phyloP scores from a whole-genome alignment of 2,113 vertebrate genomes.

The Pristiophorus japonicus region DNA sequence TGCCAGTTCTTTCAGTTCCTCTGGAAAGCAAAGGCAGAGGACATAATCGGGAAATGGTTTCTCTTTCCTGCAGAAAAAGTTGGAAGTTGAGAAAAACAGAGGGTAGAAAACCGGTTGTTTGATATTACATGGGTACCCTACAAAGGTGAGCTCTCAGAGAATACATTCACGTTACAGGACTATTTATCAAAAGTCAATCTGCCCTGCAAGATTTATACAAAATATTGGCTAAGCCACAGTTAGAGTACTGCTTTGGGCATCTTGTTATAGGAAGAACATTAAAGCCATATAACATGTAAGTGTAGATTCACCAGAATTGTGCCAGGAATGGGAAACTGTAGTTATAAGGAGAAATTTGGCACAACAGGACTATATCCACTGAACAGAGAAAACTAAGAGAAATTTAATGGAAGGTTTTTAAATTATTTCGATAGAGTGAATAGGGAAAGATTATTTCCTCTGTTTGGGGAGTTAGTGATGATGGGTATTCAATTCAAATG shows the following conservation, averaged over 20 bases:
- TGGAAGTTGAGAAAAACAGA: neutral
- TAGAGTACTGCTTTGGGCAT: neutral
- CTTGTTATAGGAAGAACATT: neutral
- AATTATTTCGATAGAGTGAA: neutral
- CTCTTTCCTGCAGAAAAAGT: neutral
- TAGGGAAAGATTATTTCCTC: neutral
- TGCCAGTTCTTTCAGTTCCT: neutral
- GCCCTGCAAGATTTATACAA: neutral
- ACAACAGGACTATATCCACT: neutral
- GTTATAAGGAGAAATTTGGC: too few relatives aligned
- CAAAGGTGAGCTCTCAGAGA: neutral
- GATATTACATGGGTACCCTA: neutral
- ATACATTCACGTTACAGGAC: neutral
- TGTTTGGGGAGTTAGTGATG: neutral
- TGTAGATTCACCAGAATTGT: too few relatives aligned
- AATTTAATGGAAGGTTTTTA: neutral
- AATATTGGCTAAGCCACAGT: neutral
- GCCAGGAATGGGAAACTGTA: too few relatives aligned
- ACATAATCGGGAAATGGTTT: neutral
- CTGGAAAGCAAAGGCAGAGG: neutral
- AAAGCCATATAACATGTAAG: too few relatives aligned
- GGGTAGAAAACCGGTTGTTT: neutral
- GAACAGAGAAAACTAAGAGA: neutral
- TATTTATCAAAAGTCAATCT: neutral
- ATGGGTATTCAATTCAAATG: too few relatives aligned